Base-by-base conservation (phyloP, 2,113 vertebrate genomes). In the Heterocephalus glaber region DNA sequence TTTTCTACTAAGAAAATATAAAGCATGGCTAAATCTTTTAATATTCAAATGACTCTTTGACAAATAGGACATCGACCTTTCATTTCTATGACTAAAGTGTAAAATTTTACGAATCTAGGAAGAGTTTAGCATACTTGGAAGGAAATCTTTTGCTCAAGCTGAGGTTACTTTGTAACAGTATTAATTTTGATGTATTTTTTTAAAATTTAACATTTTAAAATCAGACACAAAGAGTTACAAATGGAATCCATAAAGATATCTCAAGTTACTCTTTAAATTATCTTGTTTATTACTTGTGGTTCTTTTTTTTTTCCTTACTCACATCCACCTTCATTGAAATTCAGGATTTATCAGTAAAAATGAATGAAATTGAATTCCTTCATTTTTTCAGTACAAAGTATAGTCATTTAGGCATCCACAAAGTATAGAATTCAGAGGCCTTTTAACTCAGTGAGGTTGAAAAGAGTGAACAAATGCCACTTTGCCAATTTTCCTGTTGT, bases 161-260 rank as follows among this genome's bases (percentile, higher is more conserved):
- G 20, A 65, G 28, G 3, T 90, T 95, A 68, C 26, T 20, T 84
- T 54, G 81, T 72, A 86, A 80, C 12, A 83, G 13, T 94, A 80
- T 82, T 96, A 60, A 81, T 86, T 56, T 90, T 70, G 4, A 86
- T 85, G 1, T 7, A 44, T 30, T 87, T 95, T 49, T 56, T 63
- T 35, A 87, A 88, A 49, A 86, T 56, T 52, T 79, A 92, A 54
- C 11, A 28, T 60, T 91, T 95, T 92, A 54, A 92, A 88, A 90
- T 94, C 26, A 88, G 79, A 33, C 22, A 94, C 44, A 85, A 80
- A 83, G 65, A 89, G 7, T 92, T 86, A 91, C n/a, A 92, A 92
- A 66, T 74, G 38, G 14, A 96, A 90, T 83, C 38, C 4, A 86
- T 83, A 83, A 33, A 8, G 7, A 60, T 89, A 74, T 65, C 26